A percentile compares a stretch with the other conserved stretches of the same genome.
Evolutionary conservation across 2,113 vertebrate species (phyloP).

Genomic region (Podarcis raffonei): DNA sequence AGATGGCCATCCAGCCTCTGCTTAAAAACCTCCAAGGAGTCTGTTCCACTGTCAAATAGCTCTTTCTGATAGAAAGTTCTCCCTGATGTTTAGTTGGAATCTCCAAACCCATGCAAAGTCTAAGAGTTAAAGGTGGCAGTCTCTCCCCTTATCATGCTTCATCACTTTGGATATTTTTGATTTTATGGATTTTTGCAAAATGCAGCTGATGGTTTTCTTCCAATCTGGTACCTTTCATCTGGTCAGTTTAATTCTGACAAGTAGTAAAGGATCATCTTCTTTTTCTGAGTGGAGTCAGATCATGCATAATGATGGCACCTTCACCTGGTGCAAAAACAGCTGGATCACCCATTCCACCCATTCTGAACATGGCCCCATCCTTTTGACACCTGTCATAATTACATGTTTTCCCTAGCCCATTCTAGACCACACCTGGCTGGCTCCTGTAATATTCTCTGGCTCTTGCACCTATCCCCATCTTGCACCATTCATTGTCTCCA

Average conservation of each 20-base stretch:
- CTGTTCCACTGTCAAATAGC: too few relatives aligned
- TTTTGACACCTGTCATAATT: neutral
- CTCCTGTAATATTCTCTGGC: neutral
- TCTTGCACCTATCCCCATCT: neutral
- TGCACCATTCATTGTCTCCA: too few relatives aligned
- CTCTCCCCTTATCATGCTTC: neutral
- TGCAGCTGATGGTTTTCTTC: neutral
- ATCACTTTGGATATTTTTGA: too few relatives aligned
- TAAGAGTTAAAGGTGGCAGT: neutral
- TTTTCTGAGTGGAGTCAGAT: neutral
- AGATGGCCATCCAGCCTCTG: too few relatives aligned
- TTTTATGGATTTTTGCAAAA: too few relatives aligned
- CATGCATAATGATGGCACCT: neutral
- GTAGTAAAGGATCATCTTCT: neutral
- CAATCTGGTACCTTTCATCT: neutral
- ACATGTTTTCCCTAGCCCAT: neutral
- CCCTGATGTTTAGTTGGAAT: too few relatives aligned
- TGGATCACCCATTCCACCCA: neutral
- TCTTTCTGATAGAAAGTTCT: too few relatives aligned
- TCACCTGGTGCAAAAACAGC: neutral
- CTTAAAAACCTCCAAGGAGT: too few relatives aligned
- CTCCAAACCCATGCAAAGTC: neutral
- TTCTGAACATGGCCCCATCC: neutral
- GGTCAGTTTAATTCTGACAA: neutral
- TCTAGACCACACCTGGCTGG: neutral